Conservation (phyloP, 2,113 vertebrate species). For the Glaucidium brasilianum region DNA sequence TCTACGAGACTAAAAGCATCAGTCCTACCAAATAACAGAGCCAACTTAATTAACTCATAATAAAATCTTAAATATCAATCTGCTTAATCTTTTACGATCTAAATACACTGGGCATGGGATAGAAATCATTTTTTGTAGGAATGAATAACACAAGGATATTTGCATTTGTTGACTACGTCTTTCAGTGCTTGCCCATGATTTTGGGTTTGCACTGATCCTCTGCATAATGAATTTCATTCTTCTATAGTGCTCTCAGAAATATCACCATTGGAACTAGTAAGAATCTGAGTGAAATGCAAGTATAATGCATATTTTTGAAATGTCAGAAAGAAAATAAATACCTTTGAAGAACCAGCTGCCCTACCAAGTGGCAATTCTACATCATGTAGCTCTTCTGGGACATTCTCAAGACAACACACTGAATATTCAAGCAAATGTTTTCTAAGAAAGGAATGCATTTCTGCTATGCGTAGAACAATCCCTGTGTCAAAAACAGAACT, state of each 20-base stretch:
- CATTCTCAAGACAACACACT: slow-evolving; percentile 69
- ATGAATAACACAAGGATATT: neutral
- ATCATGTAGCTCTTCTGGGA: slow-evolving; percentile 66
- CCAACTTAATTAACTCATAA: neutral
- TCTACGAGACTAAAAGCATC: neutral
- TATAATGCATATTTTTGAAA: neutral
- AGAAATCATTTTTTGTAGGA: neutral
- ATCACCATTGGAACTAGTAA: neutral
- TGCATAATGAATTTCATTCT: neutral
- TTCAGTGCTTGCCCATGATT: neutral
- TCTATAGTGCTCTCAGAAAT: neutral
- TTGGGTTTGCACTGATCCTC: neutral
- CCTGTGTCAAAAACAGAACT: slow-evolving; percentile 68
- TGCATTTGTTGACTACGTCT: neutral
- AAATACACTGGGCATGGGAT: neutral
- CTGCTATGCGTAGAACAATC: slow-evolving; percentile 73
- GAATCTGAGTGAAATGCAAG: neutral
- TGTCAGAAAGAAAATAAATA: slow-evolving; percentile 5
- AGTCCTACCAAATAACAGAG: neutral
- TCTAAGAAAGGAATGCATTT: slow-evolving; percentile 81
- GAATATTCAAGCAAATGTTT: slow-evolving; percentile 73
- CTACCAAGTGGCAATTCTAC: neutral
- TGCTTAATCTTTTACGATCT: neutral
- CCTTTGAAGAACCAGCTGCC: slow-evolving; percentile 32
- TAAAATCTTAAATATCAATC: neutral